phyloP scores from a whole-genome alignment of 2,888 invertebrate genomes.

The Megalurothrips usitatus region DNA sequence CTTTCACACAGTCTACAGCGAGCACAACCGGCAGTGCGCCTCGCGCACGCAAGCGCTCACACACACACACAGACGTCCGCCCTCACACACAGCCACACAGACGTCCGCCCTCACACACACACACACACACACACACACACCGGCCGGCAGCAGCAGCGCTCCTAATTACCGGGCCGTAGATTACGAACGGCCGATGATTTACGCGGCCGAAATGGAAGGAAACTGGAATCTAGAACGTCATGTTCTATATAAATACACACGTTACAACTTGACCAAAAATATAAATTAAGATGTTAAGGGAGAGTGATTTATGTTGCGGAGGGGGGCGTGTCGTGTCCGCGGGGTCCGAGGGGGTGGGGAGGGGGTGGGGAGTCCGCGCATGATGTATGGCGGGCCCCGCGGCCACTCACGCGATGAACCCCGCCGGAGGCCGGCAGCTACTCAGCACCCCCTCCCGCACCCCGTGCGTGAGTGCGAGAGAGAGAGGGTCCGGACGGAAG shows the following conservation, averaged over 20 bases:
- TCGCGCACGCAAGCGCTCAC: background rate
- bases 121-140: background rate
- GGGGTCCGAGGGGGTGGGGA: background rate
- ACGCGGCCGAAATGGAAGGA: slow-evolving; percentile 19
- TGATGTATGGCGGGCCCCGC: slow-evolving; percentile 14
- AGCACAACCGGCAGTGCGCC: background rate
- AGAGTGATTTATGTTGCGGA: slow-evolving; percentile 3
- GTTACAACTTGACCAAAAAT: slow-evolving; percentile 25
- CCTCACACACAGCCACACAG: background rate
- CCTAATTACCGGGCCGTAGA: slow-evolving; percentile 22
- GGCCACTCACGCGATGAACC: background rate
- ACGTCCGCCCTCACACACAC: background rate
- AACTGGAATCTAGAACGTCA: slow-evolving; percentile 26
- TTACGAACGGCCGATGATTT: slow-evolving; percentile 20
- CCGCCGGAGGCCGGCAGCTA: background rate
- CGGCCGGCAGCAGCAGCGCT: background rate
- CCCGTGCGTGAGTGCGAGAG: background rate
- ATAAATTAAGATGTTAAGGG: slow-evolving; percentile 23
- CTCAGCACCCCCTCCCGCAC: background rate
- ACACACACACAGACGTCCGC: background rate
- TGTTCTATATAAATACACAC: slow-evolving; percentile 27
- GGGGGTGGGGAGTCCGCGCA: background rate
- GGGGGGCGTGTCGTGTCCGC: background rate
- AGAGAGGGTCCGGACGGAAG: too few relatives aligned
- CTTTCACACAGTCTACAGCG: background rate